Conservation (phyloP, 1,140 invertebrate genomes). For the Cyclargus thomasi region DNA sequence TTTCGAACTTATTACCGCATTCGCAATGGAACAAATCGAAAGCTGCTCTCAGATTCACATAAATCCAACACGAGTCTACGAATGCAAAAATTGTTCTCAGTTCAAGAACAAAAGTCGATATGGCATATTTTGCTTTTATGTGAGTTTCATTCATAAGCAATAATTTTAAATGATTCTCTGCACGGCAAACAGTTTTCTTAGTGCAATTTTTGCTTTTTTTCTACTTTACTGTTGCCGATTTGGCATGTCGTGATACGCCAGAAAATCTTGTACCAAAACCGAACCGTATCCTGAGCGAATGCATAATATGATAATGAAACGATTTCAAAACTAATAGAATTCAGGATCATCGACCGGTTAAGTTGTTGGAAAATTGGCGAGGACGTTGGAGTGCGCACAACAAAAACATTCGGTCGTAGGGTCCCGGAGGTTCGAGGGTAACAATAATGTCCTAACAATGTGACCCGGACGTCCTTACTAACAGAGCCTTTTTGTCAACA, state of each 20-base stretch:
- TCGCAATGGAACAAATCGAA: neutral
- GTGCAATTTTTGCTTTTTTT: too few species aligned
- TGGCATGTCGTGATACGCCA: too few species aligned
- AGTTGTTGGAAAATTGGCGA: neutral
- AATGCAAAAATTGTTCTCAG: neutral
- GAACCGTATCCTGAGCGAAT: too few species aligned
- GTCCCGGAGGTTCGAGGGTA: neutral
- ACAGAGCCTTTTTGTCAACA: neutral
- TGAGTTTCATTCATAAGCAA: neutral
- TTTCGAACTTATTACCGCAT: neutral
- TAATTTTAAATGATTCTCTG: neutral
- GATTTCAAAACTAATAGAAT: too few species aligned
- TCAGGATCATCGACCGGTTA: neutral
- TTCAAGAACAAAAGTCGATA: neutral
- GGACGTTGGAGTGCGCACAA: neutral
- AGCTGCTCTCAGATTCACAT: neutral
- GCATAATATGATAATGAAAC: too few species aligned
- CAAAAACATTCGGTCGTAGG: neutral
- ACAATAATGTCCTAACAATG: slow-evolving; percentile 1
- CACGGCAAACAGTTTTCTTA: too few species aligned
- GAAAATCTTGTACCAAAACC: too few species aligned
- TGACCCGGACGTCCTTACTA: neutral
- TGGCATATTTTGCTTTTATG: neutral
- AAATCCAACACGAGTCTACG: neutral
- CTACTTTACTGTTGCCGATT: too few species aligned